A percentile compares a stretch with the other conserved stretches of the same genome.
Conservation (phyloP, 2,888 invertebrate species). For the Plusia festucae region DNA sequence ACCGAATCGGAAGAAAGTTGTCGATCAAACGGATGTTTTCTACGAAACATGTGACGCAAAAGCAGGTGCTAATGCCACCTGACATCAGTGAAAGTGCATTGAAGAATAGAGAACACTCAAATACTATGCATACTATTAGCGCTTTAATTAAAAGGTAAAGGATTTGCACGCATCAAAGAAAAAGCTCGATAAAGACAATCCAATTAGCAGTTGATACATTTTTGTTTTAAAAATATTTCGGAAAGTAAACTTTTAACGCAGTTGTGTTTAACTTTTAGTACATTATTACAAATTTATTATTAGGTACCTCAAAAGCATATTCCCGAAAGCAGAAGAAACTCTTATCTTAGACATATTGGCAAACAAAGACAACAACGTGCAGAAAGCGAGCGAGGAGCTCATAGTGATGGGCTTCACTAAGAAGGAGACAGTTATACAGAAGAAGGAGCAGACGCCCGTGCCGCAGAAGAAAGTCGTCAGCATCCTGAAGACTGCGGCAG, state of each 20-base stretch:
- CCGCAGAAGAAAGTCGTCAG: conserved; percentile 88
- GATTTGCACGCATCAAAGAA: background rate
- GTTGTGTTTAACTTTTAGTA: background rate
- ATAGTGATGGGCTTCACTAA: conserved; percentile 95
- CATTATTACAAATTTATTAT: background rate
- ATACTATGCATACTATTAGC: background rate
- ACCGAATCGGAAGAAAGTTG: background rate
- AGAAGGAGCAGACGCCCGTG: conserved; percentile 72
- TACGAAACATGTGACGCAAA: background rate
- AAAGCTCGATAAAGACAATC: too few species aligned
- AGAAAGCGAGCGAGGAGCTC: conserved; percentile 95
- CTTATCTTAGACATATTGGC: conserved; percentile 94
- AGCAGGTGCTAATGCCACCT: background rate
- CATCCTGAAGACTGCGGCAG: conserved; percentile 91
- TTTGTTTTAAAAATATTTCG: too few species aligned
- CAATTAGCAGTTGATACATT: too few species aligned
- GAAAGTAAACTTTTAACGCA: too few species aligned
- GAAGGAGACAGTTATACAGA: conserved; percentile 88
- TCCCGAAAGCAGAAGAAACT: conserved; percentile 97
- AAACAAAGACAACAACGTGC: conserved; percentile 97
- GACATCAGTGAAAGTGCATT: background rate
- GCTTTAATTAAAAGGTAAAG: background rate
- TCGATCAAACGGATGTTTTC: background rate
- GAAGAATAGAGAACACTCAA: background rate
- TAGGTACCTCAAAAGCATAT: conserved; percentile 97